These are phyloP conservation scores for Ceratina calcarata DNA, from an alignment of 1,140 invertebrate genomes.

Conservation along the genomic window DNA sequence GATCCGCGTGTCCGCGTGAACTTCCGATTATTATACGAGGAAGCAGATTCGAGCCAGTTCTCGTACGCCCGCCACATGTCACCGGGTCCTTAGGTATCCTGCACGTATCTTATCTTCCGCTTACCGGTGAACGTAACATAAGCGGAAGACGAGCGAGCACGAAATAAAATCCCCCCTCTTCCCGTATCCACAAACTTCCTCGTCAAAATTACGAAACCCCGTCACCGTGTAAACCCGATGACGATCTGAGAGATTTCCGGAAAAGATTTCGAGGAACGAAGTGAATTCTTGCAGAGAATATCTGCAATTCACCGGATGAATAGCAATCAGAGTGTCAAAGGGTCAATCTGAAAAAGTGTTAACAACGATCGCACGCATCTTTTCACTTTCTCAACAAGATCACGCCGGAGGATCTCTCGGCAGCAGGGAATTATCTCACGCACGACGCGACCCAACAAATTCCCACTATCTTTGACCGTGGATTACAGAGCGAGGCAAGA, in stretches of 20 bases:
- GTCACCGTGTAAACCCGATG: neutral
- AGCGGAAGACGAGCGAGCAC: conserved; percentile 69
- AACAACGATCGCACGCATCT: neutral
- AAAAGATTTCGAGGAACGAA: neutral
- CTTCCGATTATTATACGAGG: conserved; percentile 44
- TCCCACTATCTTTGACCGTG: neutral
- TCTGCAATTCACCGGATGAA: no score
- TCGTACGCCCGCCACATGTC: conserved; percentile 69
- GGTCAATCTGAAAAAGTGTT: no score
- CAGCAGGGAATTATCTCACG: neutral
- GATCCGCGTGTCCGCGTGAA: conserved; percentile 34
- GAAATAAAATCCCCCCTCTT: conserved; percentile 69
- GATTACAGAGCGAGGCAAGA: neutral
- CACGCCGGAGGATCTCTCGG: neutral
- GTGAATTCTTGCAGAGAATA: no score
- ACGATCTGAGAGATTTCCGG: neutral
- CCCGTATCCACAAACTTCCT: conserved; percentile 53
- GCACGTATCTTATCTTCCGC: conserved; percentile 69
- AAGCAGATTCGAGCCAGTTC: conserved; percentile 27
- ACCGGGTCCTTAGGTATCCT: conserved; percentile 64
- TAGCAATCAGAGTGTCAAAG: no score
- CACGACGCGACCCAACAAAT: neutral
- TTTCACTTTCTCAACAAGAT: neutral
- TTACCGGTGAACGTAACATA: conserved; percentile 68
- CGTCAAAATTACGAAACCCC: neutral